Percentiles rank a stretch among this genome's conserved stretches.
These are phyloP conservation scores for Crypturellus tataupa DNA, from an alignment of 2,797 vertebrate species.

Conservation along the genomic window DNA sequence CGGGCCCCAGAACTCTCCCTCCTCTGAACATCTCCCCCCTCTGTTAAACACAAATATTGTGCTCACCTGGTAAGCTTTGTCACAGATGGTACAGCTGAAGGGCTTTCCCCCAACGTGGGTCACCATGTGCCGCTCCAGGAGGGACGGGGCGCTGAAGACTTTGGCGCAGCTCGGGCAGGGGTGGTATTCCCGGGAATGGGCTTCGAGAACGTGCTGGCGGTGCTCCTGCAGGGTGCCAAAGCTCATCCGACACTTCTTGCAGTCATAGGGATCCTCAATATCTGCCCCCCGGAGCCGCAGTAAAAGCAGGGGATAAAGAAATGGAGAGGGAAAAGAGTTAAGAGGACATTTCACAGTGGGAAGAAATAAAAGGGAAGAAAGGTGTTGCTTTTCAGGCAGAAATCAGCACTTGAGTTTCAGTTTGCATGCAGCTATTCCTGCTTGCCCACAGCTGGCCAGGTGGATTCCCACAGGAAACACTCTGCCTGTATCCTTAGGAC, in stretches of 20 bases:
- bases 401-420: background rate
- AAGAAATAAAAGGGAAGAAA: background rate
- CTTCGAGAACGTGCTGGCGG: slow-evolving; percentile 85
- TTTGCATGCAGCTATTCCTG: background rate
- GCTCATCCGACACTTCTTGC: slow-evolving; percentile 92
- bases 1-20: background rate
- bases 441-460: background rate
- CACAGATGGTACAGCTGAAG: slow-evolving; percentile 90
- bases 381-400: background rate
- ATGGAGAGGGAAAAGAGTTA: background rate
- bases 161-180: slow-evolving; percentile 88
- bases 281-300: slow-evolving; percentile 70
- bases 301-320: background rate
- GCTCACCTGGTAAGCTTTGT: slow-evolving; percentile 91
- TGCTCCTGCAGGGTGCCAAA: slow-evolving; percentile 90
- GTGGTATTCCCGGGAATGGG: slow-evolving; percentile 89
- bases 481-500: background rate
- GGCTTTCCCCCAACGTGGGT: slow-evolving; percentile 87
- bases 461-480: background rate
- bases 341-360: background rate
- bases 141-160: slow-evolving; percentile 85
- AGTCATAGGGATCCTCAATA: slow-evolving; percentile 88
- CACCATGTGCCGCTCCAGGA: slow-evolving; percentile 88
- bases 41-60: background rate
- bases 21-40: background rate